Conservation (phyloP, 2,113 vertebrate genomes). For the Jacana jacana region DNA sequence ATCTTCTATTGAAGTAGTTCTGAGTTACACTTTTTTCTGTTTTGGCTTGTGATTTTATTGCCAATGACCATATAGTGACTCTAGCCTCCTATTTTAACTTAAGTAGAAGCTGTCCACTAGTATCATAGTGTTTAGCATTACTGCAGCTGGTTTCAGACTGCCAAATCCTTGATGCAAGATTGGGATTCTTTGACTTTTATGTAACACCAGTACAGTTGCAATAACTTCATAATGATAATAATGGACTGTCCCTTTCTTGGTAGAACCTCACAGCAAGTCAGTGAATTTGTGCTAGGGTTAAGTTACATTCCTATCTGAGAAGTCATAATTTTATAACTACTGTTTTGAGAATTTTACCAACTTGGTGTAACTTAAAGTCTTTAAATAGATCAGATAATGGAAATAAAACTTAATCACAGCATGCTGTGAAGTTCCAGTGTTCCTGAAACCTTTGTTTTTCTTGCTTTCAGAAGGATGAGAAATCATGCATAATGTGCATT, state of each 20-base stretch:
- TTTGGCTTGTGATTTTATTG: neutral
- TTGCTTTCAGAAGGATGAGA: neutral
- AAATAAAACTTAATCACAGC: conserved; percentile 12
- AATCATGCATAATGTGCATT: neutral
- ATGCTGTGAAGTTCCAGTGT: neutral
- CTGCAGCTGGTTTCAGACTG: neutral
- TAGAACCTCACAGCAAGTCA: neutral
- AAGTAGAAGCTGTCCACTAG: neutral
- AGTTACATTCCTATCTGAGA: neutral
- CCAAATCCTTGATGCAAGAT: neutral
- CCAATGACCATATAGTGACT: neutral
- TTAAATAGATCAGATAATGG: neutral
- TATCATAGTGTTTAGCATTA: neutral
- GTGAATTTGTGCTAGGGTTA: neutral
- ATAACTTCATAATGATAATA: neutral
- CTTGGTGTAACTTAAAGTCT: neutral
- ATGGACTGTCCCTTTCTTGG: neutral
- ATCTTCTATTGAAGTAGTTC: neutral
- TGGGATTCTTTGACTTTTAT: neutral
- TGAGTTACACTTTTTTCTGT: neutral
- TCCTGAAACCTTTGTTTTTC: neutral
- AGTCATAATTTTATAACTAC: neutral
- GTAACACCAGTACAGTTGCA: neutral
- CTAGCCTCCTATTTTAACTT: neutral
- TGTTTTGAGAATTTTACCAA: neutral